Percentiles rank a stretch among this genome's conserved stretches.
phyloP scores from a whole-genome alignment of 2,113 vertebrate genomes.

The Cacatua alba region DNA sequence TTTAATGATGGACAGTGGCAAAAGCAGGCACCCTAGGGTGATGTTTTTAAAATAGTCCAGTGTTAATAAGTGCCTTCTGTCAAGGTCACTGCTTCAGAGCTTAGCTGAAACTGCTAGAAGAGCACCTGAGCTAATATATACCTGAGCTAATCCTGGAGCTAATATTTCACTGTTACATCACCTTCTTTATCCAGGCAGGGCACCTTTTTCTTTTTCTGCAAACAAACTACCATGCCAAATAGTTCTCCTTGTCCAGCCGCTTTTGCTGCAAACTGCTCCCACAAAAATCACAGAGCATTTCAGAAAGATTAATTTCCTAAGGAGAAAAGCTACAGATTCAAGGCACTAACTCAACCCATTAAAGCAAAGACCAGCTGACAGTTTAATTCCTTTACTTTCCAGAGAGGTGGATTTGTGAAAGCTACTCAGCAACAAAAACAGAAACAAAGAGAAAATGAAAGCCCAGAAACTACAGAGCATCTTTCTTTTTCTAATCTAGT shows the following conservation, averaged over 20 bases:
- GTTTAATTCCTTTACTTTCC: slow-evolving; percentile 23
- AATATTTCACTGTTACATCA: background rate
- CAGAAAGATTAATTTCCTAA: slow-evolving; percentile 42
- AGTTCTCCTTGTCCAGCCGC: background rate
- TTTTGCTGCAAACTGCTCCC: background rate
- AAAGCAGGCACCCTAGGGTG: background rate
- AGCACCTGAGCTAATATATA: background rate
- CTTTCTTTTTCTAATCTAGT: background rate
- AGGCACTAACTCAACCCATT: background rate
- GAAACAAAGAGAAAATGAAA: slow-evolving; percentile 13
- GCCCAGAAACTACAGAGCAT: background rate
- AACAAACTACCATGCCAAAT: background rate
- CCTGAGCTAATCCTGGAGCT: background rate
- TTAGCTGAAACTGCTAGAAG: background rate
- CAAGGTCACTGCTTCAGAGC: background rate
- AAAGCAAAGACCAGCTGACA: slow-evolving; percentile 19
- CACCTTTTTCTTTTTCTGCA: background rate
- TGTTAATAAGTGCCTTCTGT: background rate
- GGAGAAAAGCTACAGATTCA: background rate
- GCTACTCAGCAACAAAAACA: slow-evolving; percentile 1
- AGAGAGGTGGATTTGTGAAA: background rate
- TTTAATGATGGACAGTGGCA: background rate
- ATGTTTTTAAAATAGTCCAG: background rate
- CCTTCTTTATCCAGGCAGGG: background rate
- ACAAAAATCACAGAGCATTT: background rate